Conservation (phyloP, 2,888 invertebrate genomes). For the Carterocephalus palaemon region DNA sequence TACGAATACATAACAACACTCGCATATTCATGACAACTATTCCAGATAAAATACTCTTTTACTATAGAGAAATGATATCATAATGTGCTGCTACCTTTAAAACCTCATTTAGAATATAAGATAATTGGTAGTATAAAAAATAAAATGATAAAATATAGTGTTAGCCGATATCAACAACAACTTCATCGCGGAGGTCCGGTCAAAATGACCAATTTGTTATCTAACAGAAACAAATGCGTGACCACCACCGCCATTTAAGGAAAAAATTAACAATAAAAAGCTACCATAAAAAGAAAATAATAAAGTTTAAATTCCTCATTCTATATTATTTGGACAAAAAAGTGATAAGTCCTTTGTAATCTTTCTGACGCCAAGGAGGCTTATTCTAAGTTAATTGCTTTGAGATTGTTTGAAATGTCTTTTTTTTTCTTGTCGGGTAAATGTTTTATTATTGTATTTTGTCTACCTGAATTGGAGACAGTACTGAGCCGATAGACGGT, state of each 20-base stretch:
- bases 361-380: constrained; percentile 72
- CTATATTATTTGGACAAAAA: constrained; percentile 46
- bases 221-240: constrained; percentile 67
- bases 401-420: constrained; percentile 56
- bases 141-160: constrained; percentile 1
- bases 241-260: constrained; percentile 53
- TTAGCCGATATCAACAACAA: constrained; percentile 38
- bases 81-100: too few species aligned
- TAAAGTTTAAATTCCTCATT: constrained; percentile 36
- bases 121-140: neutral
- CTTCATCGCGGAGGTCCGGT: constrained; percentile 43
- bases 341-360: constrained; percentile 75
- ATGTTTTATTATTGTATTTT: constrained; percentile 69
- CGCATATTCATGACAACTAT: too few species aligned
- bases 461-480: constrained; percentile 74
- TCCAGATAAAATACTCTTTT: too few species aligned
- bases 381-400: constrained; percentile 74
- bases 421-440: constrained; percentile 56
- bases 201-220: constrained; percentile 67
- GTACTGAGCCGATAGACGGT: constrained; percentile 43
- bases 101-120: too few species aligned
- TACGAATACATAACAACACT: too few species aligned
- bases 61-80: too few species aligned
- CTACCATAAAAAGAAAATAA: constrained; percentile 32
- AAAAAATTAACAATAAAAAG: constrained; percentile 29